Evolutionary conservation across 2,888 invertebrate species (phyloP).

Genomic region (Watsonalla binaria): DNA sequence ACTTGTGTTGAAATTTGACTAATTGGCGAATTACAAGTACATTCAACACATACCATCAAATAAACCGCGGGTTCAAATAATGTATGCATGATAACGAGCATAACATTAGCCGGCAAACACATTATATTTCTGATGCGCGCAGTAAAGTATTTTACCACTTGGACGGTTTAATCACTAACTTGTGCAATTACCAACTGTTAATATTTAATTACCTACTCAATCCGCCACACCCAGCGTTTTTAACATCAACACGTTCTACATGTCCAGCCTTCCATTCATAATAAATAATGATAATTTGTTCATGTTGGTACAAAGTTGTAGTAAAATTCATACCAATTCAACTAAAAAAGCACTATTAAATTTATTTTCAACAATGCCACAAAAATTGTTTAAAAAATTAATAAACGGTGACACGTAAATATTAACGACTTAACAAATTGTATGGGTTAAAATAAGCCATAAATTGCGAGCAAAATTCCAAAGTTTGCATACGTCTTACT

Average conservation of each 20-base stretch:
- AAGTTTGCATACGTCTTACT: slow-evolving; percentile 68
- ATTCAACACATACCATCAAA: slow-evolving; percentile 51
- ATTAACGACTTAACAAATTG: too few relatives aligned
- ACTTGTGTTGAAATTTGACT: slow-evolving; percentile 71
- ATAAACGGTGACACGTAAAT: too few relatives aligned
- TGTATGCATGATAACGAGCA: slow-evolving; percentile 33
- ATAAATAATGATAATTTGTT: too few relatives aligned
- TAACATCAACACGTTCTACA: not conserved
- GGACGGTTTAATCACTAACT: slow-evolving; percentile 23
- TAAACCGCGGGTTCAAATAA: slow-evolving; percentile 41
- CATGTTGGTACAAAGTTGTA: too few relatives aligned
- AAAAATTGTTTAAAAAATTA: too few relatives aligned
- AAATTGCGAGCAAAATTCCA: slow-evolving; percentile 36
- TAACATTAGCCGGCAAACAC: slow-evolving; percentile 35
- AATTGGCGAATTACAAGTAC: slow-evolving; percentile 61
- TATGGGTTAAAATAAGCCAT: too few relatives aligned
- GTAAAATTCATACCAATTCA: too few relatives aligned
- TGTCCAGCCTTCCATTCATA: slow-evolving; percentile 1
- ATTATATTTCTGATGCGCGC: slow-evolving; percentile 31
- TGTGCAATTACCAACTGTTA: slow-evolving; percentile 7
- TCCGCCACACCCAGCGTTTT: not conserved
- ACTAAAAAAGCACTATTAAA: too few relatives aligned
- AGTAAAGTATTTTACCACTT: slow-evolving; percentile 24
- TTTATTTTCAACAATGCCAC: too few relatives aligned
- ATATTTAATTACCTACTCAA: slow-evolving; percentile 9